A percentile compares a stretch with the other conserved stretches of the same genome.
These are phyloP conservation scores for Drosophila pegasa DNA, from an alignment of 2,888 invertebrate genomes.

Conservation along the genomic window DNA sequence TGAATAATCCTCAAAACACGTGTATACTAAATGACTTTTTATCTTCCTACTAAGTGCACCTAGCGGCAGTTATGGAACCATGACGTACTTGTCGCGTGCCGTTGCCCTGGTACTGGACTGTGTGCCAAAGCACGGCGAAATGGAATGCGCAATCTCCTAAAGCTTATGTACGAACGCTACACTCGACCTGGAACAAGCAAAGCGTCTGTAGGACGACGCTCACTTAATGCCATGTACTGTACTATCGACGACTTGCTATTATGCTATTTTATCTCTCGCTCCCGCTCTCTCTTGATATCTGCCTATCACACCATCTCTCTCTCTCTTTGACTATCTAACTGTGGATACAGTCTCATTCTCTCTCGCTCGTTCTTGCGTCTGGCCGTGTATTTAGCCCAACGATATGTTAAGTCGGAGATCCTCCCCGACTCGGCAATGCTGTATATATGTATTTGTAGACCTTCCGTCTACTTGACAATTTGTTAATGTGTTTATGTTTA, in stretches of 20 bases:
- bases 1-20: background rate
- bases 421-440: constrained; percentile 23
- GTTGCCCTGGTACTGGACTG: constrained; percentile 91
- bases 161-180: constrained; percentile 22
- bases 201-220: constrained; percentile 28
- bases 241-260: constrained; percentile 25
- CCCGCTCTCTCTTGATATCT: constrained; percentile 19
- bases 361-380: constrained; percentile 23
- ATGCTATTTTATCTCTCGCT: constrained; percentile 26
- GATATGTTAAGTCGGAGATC: constrained; percentile 38
- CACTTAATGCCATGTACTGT: constrained; percentile 63
- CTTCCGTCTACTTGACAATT: constrained; percentile 19
- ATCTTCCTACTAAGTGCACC: constrained; percentile 90
- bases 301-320: constrained; percentile 13
- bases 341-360: constrained; percentile 25
- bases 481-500: constrained; percentile 33
- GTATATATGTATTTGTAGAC: constrained; percentile 35
- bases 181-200: constrained; percentile 43
- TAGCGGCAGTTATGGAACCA: constrained; percentile 98
- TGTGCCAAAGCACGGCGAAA: constrained; percentile 90
- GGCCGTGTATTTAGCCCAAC: constrained; percentile 50
- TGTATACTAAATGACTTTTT: background rate
- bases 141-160: constrained; percentile 92
- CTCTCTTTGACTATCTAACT: constrained; percentile 25
- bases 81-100: constrained; percentile 97